Conservation (phyloP, 2,113 vertebrate species). For the Erythrocebus patas region DNA sequence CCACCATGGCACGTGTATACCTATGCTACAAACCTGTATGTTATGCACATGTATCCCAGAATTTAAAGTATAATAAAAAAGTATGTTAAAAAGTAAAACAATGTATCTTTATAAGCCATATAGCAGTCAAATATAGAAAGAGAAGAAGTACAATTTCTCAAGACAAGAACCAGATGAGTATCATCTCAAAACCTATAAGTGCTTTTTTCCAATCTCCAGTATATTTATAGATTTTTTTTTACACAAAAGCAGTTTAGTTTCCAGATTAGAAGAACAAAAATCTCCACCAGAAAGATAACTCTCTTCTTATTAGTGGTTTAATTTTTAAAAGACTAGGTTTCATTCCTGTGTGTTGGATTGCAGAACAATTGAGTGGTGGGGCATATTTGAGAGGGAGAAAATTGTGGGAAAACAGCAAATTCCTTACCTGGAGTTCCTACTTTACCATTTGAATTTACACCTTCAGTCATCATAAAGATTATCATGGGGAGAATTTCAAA, state of each 20-base stretch:
- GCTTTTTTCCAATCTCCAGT: neutral
- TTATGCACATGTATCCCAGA: no score
- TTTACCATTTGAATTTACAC: conserved; percentile 43
- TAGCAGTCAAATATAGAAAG: neutral
- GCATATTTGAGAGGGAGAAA: neutral
- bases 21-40: no score
- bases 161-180: neutral
- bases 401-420: neutral
- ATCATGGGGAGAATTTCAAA: conserved; percentile 9
- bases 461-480: conserved; percentile 45
- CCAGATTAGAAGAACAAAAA: neutral
- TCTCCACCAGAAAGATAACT: neutral
- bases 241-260: neutral
- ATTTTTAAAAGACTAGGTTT: neutral
- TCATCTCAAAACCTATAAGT: neutral
- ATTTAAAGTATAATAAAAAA: no score
- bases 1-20: no score
- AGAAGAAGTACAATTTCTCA: neutral
- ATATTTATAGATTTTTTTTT: neutral
- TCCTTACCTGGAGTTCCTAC: neutral
- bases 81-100: no score
- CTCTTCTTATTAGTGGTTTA: neutral
- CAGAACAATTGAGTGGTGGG: neutral
- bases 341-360: neutral
- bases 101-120: neutral